Conservation (phyloP, 2,888 invertebrate genomes). For the Tenthredo mesomela region DNA sequence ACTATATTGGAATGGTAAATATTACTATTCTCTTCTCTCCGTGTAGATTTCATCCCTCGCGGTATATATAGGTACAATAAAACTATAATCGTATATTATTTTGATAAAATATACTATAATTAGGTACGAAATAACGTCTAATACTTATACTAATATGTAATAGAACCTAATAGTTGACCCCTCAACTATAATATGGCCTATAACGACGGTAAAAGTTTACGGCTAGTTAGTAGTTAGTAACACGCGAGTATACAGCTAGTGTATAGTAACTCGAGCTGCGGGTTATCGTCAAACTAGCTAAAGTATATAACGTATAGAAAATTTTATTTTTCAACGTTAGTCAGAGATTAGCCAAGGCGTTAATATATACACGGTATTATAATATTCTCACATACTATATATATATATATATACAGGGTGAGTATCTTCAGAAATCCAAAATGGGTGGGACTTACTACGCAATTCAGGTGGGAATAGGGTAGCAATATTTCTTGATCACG, state of each 20-base stretch:
- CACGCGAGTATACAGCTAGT: slow-evolving; percentile 5
- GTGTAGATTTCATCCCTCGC: too few species aligned
- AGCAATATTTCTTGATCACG: too few species aligned
- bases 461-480: too few species aligned
- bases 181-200: background rate
- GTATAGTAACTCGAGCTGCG: background rate
- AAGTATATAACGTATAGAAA: background rate
- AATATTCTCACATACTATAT: background rate
- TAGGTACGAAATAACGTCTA: background rate
- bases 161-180: background rate
- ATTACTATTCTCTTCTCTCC: too few species aligned
- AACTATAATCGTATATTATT: too few species aligned
- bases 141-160: background rate
- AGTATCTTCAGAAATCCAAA: too few species aligned
- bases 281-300: background rate
- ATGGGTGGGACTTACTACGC: too few species aligned
- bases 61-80: too few species aligned
- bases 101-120: background rate
- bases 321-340: slow-evolving; percentile 4
- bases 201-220: slow-evolving; percentile 22
- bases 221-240: slow-evolving; percentile 25
- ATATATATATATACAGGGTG: too few species aligned
- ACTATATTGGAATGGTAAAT: too few species aligned
- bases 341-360: slow-evolving; percentile 21
- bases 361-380: background rate